Conservation (phyloP, 2,888 invertebrate genomes). For the Pristionchus mayeri region DNA sequence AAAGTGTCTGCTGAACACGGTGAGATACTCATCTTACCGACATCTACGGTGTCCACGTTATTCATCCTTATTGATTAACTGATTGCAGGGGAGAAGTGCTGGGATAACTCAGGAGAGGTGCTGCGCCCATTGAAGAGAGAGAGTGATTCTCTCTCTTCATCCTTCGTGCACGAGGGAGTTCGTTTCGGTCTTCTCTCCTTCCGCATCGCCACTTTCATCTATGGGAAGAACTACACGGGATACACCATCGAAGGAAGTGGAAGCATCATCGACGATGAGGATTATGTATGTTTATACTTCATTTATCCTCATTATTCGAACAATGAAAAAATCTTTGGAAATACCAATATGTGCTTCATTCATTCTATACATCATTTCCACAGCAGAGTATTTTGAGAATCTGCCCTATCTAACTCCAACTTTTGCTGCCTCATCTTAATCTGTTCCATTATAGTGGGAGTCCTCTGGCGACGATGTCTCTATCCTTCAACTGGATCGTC, state of each 20-base stretch:
- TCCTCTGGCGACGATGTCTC: conserved; percentile 32
- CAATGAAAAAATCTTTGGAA: not conserved
- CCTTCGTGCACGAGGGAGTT: conserved; percentile 40
- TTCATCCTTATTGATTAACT: no score
- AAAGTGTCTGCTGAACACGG: conserved; percentile 25
- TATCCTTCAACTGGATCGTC: not conserved
- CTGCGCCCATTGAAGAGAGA: not conserved
- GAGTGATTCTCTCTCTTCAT: not conserved
- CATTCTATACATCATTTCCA: no score
- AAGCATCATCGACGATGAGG: conserved; percentile 38
- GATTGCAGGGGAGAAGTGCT: conserved; percentile 42
- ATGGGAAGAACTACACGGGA: conserved; percentile 48
- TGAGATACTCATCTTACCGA: not conserved
- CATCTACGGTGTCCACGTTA: not conserved
- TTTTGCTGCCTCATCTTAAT: not conserved
- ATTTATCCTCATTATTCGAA: not conserved
- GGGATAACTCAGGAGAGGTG: not conserved
- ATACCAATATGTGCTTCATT: no score
- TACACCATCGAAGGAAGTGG: conserved; percentile 45
- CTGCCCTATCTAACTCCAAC: not conserved
- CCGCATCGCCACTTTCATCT: conserved; percentile 45
- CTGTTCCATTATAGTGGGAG: conserved; percentile 41
- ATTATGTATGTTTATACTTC: conserved; percentile 6
- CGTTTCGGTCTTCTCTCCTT: conserved; percentile 47
- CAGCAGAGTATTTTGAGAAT: no score